Evolutionary conservation across 2,113 vertebrate species (phyloP), one percentile per base, ranked within the genome.

Genomic region (Odontophorus gujanensis): DNA sequence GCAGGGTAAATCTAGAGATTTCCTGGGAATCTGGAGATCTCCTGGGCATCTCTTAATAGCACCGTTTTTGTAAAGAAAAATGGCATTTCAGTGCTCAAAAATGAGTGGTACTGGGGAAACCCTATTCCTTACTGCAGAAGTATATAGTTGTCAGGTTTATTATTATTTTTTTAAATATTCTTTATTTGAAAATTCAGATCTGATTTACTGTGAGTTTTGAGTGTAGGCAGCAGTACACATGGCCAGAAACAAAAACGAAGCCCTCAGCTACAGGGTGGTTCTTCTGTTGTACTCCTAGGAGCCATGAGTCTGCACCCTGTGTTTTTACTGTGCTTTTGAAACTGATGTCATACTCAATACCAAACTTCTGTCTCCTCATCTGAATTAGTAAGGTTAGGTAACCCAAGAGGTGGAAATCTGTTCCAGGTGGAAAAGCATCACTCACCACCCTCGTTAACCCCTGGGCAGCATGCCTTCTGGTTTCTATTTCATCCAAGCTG

Each of bases 391-490:
- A 25, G 32, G 8, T 26, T 7, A 25, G 2, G n/a, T 17, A 48
- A 32, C 13, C 38, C 32, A 16, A 57, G 1, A 3, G 11, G 57
- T 18, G 71, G 81, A 24, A 55, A 50, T 12, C 47, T 71, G 28
- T 50, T 58, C 48, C 32, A 18, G 43, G 25, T 38, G 62, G 6
- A 2, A 1, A 19, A 75, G 4, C 13, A 3, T 9, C 34, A 15
- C 51, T 66, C 1, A 0, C 10, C 73, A 71, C 58, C 38, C 36
- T 5, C 42, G 10, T 6, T 55, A 11, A 34, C 51, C 40, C 62
- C 16, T 0, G 48, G 25, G 48, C 58, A 4, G 1, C 0, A 1
- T 14, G 9, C 8, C 68, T 34, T 24, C 85, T 36, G 81, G 28
- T 62, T 87, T 48, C 1, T 42, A 1, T 85, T 78, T 86, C 13